A percentile compares a stretch with the other conserved stretches of the same genome.
Evolutionary conservation across 2,888 invertebrate genomes (phyloP).

Genomic region (Pomacea canaliculata): DNA sequence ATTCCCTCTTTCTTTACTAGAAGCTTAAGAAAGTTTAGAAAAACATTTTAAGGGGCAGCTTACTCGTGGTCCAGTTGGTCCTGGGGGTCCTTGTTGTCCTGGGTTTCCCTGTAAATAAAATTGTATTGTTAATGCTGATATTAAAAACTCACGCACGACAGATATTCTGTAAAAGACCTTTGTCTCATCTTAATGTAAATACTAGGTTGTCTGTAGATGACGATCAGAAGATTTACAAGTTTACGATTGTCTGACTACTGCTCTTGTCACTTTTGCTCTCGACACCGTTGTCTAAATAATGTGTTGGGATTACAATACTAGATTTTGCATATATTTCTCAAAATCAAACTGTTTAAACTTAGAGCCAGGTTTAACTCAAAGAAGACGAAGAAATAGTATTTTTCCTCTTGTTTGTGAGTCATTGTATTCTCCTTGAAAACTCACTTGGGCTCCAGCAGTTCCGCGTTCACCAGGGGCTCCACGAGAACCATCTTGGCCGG

Average conservation of each 20-base stretch:
- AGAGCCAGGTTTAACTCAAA: too few relatives aligned
- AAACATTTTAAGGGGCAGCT: conserved; percentile 23
- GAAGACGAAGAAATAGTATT: too few relatives aligned
- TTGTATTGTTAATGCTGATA: too few relatives aligned
- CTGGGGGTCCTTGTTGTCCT: conserved; percentile 53
- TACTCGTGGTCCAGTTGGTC: conserved; percentile 43
- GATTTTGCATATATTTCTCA: background rate
- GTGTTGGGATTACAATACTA: background rate
- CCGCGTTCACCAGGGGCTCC: conserved; percentile 75
- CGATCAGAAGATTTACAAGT: too few relatives aligned
- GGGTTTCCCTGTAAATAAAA: conserved; percentile 50
- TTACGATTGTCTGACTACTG: too few relatives aligned
- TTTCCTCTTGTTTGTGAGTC: too few relatives aligned
- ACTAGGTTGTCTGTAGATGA: too few relatives aligned
- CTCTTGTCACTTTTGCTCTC: conserved; percentile 48
- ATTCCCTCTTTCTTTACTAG: too few relatives aligned
- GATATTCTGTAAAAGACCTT: too few relatives aligned
- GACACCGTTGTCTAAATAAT: conserved; percentile 47
- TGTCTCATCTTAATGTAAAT: too few relatives aligned
- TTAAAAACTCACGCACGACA: too few relatives aligned
- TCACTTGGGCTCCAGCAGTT: conserved; percentile 74
- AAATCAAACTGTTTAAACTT: background rate
- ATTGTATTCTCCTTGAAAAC: background rate
- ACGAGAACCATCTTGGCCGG: conserved; percentile 56
- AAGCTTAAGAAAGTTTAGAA: too few relatives aligned